phyloP scores from a whole-genome alignment of 2,888 invertebrate species.

The Caradrina clavipalpis region DNA sequence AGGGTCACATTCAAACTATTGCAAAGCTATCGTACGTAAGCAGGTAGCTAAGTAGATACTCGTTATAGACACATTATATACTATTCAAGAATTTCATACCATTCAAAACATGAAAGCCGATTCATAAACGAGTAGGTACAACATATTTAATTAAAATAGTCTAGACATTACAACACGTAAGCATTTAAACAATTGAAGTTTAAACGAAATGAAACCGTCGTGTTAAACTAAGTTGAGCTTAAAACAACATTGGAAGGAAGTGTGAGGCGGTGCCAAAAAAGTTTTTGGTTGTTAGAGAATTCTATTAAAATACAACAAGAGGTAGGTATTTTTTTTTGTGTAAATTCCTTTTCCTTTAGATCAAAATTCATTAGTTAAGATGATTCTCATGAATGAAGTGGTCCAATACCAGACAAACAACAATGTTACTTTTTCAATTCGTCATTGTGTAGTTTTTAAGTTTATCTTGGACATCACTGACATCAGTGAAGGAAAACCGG shows the following conservation, averaged over 20 bases:
- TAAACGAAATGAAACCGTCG: constrained; percentile 14
- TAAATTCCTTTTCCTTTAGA: no score
- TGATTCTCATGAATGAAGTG: no score
- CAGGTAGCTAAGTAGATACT: not conserved
- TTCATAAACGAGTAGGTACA: constrained; percentile 5
- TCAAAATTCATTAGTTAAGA: no score
- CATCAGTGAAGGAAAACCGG: no score
- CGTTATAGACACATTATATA: not conserved
- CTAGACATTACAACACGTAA: constrained; percentile 33
- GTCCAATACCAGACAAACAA: no score
- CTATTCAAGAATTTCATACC: not conserved
- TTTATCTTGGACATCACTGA: no score
- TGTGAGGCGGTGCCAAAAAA: constrained; percentile 28
- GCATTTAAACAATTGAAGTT: constrained; percentile 31
- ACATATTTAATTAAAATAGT: constrained; percentile 35
- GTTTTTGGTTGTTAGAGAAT: constrained; percentile 19
- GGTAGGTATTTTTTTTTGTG: not conserved
- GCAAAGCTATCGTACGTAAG: not conserved
- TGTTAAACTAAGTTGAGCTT: constrained; percentile 26
- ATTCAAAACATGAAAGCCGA: constrained; percentile 2
- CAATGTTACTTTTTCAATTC: no score
- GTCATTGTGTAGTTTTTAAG: no score
- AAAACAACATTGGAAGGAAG: constrained; percentile 37
- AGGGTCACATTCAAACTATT: constrained; percentile 16
- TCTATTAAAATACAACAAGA: constrained; percentile 13